Base-by-base conservation (phyloP, 1,140 invertebrate genomes). In the Drosophila mauritiana region DNA sequence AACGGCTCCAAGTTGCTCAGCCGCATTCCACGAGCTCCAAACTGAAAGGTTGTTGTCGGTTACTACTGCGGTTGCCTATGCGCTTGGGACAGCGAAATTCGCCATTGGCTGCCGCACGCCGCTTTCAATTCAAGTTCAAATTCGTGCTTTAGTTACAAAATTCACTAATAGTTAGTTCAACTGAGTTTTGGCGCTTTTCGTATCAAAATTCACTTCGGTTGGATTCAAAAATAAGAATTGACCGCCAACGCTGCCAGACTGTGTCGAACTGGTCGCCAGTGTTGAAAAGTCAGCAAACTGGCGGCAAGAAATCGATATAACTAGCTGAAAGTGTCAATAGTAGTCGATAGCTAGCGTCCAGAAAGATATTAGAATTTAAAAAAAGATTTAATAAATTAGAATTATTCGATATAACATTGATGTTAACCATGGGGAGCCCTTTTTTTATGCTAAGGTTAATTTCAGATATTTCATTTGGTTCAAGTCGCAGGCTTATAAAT, bases 21-120 rank as follows among this genome's bases (percentile, higher is more conserved):
- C 83, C 84, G 63, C 83, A 88, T 88, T 88, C 83, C 83, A 83
- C 76, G 39, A 68, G 74, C 68, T 56, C 45, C 20, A 15, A 20
- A 45, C 52, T 61, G 46, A 46, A 63, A 42, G 36, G 37, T 56
- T 56, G 46, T 51, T 58, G 48, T 69, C 2, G 51, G 27, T 22
- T 53, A 36, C 39, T 54, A 31, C n/a, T 55, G 20, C 31, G 31
- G 31, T 45, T 51, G 36, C 11, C 45, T 56, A 20, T 36, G 49
- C 12, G 53, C 10, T 39, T 62, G 25, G 31, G n/a, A 4, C 31
- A 13, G 15, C 11, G 5, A 20, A 34, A 36, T 52, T 36, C 31
- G 7, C 31, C 31, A 31, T 31, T 2, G 31, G 1, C n/a, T 51
- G n/a, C 34, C 0, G 1, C 31, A 10, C 2, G 8, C 7, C 8